phyloP scores from a whole-genome alignment of 2,113 vertebrate genomes.

The Pomatostomus ruficeps region DNA sequence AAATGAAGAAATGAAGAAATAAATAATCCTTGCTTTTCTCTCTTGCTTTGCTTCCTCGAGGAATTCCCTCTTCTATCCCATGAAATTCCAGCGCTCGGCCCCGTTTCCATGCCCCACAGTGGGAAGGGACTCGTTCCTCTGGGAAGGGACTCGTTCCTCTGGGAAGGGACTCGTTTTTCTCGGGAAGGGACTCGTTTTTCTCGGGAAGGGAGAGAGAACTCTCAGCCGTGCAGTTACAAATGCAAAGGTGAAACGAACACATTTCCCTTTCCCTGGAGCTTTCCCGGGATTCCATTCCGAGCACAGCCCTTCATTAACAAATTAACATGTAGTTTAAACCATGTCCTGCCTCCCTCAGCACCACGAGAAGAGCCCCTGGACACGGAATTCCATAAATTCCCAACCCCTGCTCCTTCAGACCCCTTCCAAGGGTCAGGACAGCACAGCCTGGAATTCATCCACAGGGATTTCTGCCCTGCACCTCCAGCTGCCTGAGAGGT shows the following conservation, averaged over 20 bases:
- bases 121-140: neutral
- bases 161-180: too few species aligned
- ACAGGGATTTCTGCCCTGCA: neutral
- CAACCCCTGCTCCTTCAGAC: rapidly evolving
- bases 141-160: neutral
- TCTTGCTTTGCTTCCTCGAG: neutral
- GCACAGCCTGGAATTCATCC: neutral
- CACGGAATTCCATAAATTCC: rapidly evolving
- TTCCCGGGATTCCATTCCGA: neutral
- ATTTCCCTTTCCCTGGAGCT: neutral
- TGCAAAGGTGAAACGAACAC: neutral
- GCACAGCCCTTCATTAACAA: neutral
- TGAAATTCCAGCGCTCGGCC: neutral
- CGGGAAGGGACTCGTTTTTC: neutral
- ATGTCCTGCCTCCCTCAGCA: neutral
- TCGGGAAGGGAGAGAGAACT: too few species aligned
- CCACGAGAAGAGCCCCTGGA: neutral
- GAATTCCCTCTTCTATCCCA: neutral
- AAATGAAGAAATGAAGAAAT: neutral
- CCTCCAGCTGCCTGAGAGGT: neutral
- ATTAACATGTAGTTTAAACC: rapidly evolving
- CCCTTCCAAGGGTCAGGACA: rapidly evolving
- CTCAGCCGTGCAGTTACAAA: neutral
- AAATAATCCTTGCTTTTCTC: neutral
- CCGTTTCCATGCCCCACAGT: neutral